Evolutionary conservation across 2,113 vertebrate species (phyloP).

Genomic region (Pseudorectes ferrugineus): DNA sequence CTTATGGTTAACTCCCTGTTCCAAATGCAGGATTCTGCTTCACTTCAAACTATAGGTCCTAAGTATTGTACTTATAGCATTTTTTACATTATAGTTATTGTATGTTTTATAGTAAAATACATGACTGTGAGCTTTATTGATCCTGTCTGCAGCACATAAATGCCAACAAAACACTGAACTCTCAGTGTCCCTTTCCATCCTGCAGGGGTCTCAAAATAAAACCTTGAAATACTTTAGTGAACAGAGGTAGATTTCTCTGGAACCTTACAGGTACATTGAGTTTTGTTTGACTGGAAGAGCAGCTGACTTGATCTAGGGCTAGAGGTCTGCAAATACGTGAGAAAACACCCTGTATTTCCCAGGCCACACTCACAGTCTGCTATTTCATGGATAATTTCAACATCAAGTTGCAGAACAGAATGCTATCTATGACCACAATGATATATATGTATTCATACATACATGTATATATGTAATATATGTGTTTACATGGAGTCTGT

Average conservation of each 20-base stretch:
- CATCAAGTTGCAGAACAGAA: not conserved
- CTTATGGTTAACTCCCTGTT: not conserved
- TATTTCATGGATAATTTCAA: not conserved
- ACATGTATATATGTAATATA: rapidly evolving
- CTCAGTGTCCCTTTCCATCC: not conserved
- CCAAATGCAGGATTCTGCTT: not conserved
- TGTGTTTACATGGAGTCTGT: rapidly evolving
- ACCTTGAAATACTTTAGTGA: not conserved
- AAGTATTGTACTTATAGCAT: not conserved
- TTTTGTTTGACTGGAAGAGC: not conserved
- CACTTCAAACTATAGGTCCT: not conserved
- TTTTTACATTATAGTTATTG: not conserved
- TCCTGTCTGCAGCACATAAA: not conserved
- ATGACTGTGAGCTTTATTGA: not conserved
- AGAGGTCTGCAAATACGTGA: not conserved
- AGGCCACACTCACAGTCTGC: not conserved
- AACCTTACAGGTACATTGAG: not conserved
- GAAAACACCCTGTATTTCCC: not conserved
- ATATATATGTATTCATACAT: not conserved
- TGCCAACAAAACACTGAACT: not conserved
- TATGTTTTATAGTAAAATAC: not conserved
- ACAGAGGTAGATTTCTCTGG: not conserved
- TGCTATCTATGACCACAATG: not conserved
- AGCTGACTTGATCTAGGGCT: not conserved
- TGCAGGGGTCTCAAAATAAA: not conserved